Conservation (phyloP, 2,797 vertebrate species). For the Poecilia gillii region DNA sequence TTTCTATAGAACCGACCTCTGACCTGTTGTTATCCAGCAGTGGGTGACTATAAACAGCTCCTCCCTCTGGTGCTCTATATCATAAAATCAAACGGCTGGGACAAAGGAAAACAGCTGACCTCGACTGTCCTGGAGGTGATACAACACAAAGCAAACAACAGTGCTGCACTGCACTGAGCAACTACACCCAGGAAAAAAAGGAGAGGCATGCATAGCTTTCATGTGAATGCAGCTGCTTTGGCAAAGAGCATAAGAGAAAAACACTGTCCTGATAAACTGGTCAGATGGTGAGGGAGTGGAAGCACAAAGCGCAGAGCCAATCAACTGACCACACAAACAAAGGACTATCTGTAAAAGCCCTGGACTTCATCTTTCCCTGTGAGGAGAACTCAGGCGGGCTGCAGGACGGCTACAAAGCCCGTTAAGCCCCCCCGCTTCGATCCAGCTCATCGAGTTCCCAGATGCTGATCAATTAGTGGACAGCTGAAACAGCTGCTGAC, state of each 20-base stretch:
- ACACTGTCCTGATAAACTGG: slow-evolving; percentile 15
- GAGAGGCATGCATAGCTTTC: slow-evolving; percentile 36
- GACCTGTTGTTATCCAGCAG: slow-evolving; percentile 37
- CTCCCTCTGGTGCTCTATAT: slow-evolving; percentile 24
- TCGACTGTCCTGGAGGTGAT: slow-evolving; percentile 46
- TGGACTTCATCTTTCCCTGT: slow-evolving; percentile 57
- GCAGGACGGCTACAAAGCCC: slow-evolving; percentile 41
- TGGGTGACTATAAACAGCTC: slow-evolving; percentile 48
- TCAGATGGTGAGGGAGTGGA: slow-evolving; percentile 5
- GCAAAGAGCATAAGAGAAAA: slow-evolving; percentile 21
- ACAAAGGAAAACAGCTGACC: slow-evolving; percentile 76
- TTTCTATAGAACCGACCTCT: slow-evolving; percentile 63
- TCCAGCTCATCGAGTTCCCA: slow-evolving; percentile 49
- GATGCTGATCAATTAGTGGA: slow-evolving; percentile 70
- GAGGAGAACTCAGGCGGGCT: slow-evolving; percentile 48
- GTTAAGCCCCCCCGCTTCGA: slow-evolving; percentile 60
- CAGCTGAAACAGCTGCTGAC: slow-evolving; percentile 67
- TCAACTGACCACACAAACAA: slow-evolving; percentile 63
- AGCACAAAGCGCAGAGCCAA: slow-evolving; percentile 39
- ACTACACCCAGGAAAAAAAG: slow-evolving; percentile 20
- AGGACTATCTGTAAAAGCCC: slow-evolving; percentile 64
- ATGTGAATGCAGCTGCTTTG: slow-evolving; percentile 47
- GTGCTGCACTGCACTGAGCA: slow-evolving; percentile 19
- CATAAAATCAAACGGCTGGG: slow-evolving; percentile 50
- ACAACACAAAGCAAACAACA: slow-evolving; percentile 1